Conservation (phyloP, 2,797 vertebrate genomes). For the Manis crassicaudata region DNA sequence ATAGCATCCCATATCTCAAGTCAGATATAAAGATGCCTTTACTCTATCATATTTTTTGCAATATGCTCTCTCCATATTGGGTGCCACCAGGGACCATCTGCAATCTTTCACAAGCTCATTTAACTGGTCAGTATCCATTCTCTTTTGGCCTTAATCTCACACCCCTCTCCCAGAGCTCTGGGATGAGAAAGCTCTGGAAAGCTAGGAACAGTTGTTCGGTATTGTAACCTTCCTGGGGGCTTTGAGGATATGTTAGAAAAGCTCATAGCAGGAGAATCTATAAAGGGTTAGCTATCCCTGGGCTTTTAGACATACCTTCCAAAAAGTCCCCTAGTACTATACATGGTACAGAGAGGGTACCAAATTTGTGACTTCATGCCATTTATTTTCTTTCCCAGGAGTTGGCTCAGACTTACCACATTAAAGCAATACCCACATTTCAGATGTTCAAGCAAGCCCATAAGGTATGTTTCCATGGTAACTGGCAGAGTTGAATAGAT, state of each 20-base stretch:
- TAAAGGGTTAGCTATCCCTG: neutral
- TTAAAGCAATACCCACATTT: constrained; percentile 74
- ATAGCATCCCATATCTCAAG: neutral
- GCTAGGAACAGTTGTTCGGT: neutral
- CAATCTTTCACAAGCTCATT: neutral
- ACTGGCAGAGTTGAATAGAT: neutral
- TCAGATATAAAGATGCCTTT: neutral
- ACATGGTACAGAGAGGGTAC: neutral
- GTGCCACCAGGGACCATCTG: neutral
- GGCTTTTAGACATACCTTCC: neutral
- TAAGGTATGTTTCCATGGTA: constrained; percentile 76
- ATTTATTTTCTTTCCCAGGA: constrained; percentile 69
- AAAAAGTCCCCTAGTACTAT: neutral
- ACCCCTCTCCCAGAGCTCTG: neutral
- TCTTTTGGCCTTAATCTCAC: neutral
- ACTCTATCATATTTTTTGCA: neutral
- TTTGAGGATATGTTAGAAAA: neutral
- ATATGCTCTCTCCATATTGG: neutral
- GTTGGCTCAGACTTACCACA: constrained; percentile 47
- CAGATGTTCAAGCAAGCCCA: constrained; percentile 69
- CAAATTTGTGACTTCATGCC: neutral
- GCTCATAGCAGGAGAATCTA: neutral
- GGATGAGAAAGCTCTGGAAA: neutral
- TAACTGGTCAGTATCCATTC: neutral
- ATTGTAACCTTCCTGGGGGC: neutral